Percentiles rank a stretch among this genome's conserved stretches.
phyloP scores from a whole-genome alignment of 2,888 invertebrate genomes.

The Drosophila diplacantha region DNA sequence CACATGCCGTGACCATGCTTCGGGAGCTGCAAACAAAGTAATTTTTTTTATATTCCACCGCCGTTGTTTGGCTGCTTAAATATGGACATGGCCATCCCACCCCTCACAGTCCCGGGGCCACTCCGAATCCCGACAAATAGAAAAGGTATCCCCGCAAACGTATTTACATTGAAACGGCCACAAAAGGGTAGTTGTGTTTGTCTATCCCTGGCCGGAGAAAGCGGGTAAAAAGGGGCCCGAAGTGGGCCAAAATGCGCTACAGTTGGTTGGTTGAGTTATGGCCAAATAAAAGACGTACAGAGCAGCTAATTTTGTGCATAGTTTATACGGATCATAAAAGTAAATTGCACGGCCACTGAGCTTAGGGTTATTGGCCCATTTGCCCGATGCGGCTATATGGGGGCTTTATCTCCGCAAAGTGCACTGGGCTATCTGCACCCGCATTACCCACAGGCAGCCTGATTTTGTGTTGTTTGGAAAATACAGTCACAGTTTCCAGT shows the following conservation, averaged over 20 bases:
- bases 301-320: conserved; percentile 45
- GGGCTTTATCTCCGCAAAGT: conserved; percentile 19
- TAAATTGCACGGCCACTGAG: conserved; percentile 32
- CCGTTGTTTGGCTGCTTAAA: conserved; percentile 44
- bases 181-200: conserved; percentile 43
- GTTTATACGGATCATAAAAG: conserved; percentile 40
- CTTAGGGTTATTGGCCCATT: conserved; percentile 39
- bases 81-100: conserved; percentile 47
- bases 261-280: conserved; percentile 44
- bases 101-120: conserved; percentile 24
- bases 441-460: conserved; percentile 11
- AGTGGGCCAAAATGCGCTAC: conserved; percentile 33
- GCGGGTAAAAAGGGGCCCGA: background rate
- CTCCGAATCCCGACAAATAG: conserved; percentile 29
- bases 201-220: conserved; percentile 6
- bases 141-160: conserved; percentile 47
- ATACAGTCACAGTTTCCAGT: background rate
- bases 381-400: conserved; percentile 20
- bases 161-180: conserved; percentile 58
- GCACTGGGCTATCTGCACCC: conserved; percentile 20
- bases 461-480: conserved; percentile 1
- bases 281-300: conserved; percentile 36
- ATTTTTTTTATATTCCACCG: conserved; percentile 45
- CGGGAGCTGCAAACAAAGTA: conserved; percentile 58
- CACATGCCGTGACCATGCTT: conserved; percentile 49